Evolutionary conservation across 2,113 vertebrate species (phyloP).

Genomic region (Beaufortia kweichowensis): DNA sequence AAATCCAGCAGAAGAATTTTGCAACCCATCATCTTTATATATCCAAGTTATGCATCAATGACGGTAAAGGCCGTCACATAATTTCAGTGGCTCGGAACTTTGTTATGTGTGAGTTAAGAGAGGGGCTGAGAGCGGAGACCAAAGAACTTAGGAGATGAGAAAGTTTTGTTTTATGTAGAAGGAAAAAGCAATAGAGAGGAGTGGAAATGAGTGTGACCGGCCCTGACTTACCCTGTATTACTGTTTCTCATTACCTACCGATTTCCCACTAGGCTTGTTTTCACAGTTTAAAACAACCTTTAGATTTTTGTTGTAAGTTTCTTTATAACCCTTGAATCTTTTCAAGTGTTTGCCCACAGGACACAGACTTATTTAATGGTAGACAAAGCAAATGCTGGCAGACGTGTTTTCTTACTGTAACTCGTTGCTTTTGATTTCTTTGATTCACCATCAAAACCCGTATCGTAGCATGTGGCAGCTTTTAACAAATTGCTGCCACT

Average conservation of each 20-base stretch:
- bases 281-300: slow-evolving; percentile 63
- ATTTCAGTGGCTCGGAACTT: slow-evolving; percentile 10
- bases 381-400: slow-evolving; percentile 38
- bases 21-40: background rate
- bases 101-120: slow-evolving; percentile 27
- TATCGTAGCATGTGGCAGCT: slow-evolving; percentile 56
- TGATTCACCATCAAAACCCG: slow-evolving; percentile 56
- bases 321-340: slow-evolving; percentile 61
- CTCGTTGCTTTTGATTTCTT: slow-evolving; percentile 57
- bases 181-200: background rate
- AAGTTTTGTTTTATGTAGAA: background rate
- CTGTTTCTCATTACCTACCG: slow-evolving; percentile 64
- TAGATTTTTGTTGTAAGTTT: slow-evolving; percentile 63
- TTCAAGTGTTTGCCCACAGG: slow-evolving; percentile 65
- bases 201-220: background rate
- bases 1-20: background rate
- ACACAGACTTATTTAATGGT: slow-evolving; percentile 58
- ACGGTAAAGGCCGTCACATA: slow-evolving; percentile 18
- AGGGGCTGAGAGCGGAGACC: background rate
- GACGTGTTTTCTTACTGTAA: slow-evolving; percentile 43
- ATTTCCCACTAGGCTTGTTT: slow-evolving; percentile 62
- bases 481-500: slow-evolving; percentile 54
- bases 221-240: slow-evolving; percentile 30
- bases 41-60: background rate
- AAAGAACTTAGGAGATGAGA: background rate